Evolutionary conservation across 2,888 invertebrate species (phyloP).

Genomic region (Pristionchus maxplancki): DNA sequence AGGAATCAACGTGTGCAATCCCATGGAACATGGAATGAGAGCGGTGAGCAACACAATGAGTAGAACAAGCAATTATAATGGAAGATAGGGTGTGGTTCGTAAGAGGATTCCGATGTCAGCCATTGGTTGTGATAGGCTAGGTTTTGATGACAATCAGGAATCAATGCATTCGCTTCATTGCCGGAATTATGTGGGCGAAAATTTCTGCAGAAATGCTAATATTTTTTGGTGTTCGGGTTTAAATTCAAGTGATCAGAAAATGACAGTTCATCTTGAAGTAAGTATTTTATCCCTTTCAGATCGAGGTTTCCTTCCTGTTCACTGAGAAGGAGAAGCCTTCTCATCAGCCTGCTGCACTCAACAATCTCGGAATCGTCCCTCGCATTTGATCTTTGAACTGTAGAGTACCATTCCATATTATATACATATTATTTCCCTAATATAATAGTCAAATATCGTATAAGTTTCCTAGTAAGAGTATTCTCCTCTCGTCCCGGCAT

Average conservation of each 20-base stretch:
- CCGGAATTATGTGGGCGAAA: too few species aligned
- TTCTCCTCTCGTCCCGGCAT: neutral
- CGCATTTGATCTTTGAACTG: conserved; percentile 28
- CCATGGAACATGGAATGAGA: conserved; percentile 52
- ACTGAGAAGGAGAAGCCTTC: neutral
- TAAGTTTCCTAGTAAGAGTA: neutral
- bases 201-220: too few species aligned
- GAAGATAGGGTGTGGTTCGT: too few species aligned
- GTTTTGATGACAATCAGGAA: too few species aligned
- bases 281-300: neutral
- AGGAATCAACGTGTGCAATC: conserved; percentile 46
- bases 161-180: too few species aligned
- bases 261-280: too few species aligned
- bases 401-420: neutral
- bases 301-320: conserved; percentile 47
- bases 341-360: neutral
- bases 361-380: conserved; percentile 31
- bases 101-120: too few species aligned
- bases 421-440: neutral
- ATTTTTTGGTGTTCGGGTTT: too few species aligned
- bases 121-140: too few species aligned
- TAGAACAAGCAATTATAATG: too few species aligned
- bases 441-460: neutral
- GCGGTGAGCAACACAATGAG: neutral
- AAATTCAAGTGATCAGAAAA: too few species aligned